A percentile compares a stretch with the other conserved stretches of the same genome.
phyloP scores from a whole-genome alignment of 2,797 vertebrate species.

The Pipistrellus pipistrellus region DNA sequence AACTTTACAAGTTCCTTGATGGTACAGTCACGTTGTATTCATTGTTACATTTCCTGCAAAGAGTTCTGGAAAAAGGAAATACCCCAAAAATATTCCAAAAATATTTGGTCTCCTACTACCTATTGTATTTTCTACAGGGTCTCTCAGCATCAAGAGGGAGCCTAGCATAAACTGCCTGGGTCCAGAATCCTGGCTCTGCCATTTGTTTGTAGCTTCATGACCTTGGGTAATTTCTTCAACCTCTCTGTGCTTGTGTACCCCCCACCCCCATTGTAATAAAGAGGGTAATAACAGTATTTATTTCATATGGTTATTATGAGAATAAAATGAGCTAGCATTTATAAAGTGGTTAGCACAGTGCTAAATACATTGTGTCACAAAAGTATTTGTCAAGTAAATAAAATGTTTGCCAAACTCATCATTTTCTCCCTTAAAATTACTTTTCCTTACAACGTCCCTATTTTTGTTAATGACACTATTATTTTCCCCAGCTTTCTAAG shows the following conservation, averaged over 20 bases:
- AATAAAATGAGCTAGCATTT: slow-evolving; percentile 67
- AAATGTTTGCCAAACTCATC: slow-evolving; percentile 60
- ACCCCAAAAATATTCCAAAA: not conserved
- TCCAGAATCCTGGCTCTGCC: slow-evolving; percentile 54
- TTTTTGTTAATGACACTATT: slow-evolving; percentile 56
- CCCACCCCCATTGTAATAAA: slow-evolving; percentile 26
- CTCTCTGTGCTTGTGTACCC: not conserved
- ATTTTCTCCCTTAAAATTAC: slow-evolving; percentile 61
- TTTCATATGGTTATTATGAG: slow-evolving; percentile 48
- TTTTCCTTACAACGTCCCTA: slow-evolving; percentile 51
- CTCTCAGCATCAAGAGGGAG: slow-evolving; percentile 2
- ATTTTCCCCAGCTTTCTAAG: slow-evolving; percentile 53
- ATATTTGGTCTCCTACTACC: not conserved
- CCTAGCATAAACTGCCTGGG: not conserved
- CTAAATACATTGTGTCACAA: slow-evolving; percentile 36
- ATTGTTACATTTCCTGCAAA: slow-evolving; percentile 48
- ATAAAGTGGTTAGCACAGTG: slow-evolving; percentile 63
- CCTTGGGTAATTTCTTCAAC: slow-evolving; percentile 39
- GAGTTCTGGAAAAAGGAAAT: slow-evolving; percentile 23
- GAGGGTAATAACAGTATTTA: slow-evolving; percentile 46
- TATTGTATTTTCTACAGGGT: not conserved
- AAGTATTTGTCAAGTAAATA: slow-evolving; percentile 72
- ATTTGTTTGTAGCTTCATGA: slow-evolving; percentile 28
- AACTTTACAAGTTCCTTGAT: not conserved
- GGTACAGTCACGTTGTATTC: not conserved